Percentiles rank a stretch among this genome's conserved stretches.
phyloP scores from a whole-genome alignment of 2,113 vertebrate species.

The Corvus moneduloides region DNA sequence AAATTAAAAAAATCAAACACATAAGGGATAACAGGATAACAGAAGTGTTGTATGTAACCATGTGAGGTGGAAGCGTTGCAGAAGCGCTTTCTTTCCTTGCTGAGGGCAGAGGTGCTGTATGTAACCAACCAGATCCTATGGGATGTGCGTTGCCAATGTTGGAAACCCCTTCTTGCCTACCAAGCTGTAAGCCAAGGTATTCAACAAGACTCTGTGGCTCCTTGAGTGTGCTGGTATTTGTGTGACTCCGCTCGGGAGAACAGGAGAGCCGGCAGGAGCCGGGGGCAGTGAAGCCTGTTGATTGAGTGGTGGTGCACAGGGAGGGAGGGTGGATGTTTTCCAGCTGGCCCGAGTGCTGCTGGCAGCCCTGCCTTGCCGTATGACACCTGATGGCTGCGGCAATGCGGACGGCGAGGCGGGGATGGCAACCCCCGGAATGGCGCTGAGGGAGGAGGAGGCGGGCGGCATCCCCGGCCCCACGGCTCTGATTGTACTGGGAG shows the following conservation, averaged over 20 bases:
- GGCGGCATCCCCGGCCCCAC: neutral
- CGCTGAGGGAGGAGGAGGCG: neutral
- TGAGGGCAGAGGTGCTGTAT: neutral
- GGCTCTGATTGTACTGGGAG: neutral
- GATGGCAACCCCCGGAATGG: neutral
- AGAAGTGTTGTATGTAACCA: constrained; percentile 25
- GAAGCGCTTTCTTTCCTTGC: neutral
- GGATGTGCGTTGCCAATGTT: neutral
- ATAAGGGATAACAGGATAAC: neutral
- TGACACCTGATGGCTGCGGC: neutral
- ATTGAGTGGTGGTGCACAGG: neutral
- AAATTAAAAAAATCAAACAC: neutral
- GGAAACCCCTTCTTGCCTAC: constrained; percentile 36
- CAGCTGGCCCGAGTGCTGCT: neutral
- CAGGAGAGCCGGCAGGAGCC: neutral
- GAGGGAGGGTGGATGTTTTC: neutral
- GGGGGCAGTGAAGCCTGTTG: neutral
- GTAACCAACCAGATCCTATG: neutral
- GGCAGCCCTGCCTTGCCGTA: neutral
- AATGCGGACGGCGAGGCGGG: neutral
- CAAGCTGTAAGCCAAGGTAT: constrained; percentile 40
- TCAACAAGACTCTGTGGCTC: neutral
- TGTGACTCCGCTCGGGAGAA: neutral
- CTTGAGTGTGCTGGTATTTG: neutral
- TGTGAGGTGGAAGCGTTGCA: neutral